These are phyloP conservation scores for Popillia japonica DNA, from an alignment of 1,140 invertebrate species.

Conservation along the genomic window DNA sequence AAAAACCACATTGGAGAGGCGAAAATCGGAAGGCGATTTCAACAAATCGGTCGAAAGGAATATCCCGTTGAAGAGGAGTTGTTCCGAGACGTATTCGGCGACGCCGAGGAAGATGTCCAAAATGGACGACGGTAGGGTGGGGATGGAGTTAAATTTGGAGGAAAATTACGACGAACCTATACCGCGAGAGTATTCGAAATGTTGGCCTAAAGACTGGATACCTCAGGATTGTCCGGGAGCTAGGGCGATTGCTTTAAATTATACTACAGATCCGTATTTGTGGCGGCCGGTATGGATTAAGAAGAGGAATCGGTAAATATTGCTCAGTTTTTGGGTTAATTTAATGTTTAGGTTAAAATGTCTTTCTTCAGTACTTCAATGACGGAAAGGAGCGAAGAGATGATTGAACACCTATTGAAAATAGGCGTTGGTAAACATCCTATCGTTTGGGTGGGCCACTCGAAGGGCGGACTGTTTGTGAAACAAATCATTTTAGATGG, in stretches of 20 bases:
- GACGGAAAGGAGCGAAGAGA: conserved; percentile 70
- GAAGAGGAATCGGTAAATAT: conserved; percentile 65
- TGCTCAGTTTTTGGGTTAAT: neutral
- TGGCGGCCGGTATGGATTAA: conserved; percentile 75
- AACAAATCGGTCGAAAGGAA: neutral
- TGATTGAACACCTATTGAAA: conserved; percentile 68
- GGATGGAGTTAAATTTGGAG: conserved; percentile 7
- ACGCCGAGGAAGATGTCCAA: conserved; percentile 27
- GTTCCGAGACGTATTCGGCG: neutral
- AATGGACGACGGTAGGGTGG: neutral
- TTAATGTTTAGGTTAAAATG: neutral
- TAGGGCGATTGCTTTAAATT: conserved; percentile 74
- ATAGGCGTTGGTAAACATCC: conserved; percentile 69
- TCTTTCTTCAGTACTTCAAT: conserved; percentile 61
- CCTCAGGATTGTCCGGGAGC: conserved; percentile 71
- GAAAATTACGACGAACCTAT: neutral
- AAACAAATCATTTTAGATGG: conserved; percentile 72
- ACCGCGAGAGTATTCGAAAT: conserved; percentile 63
- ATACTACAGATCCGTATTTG: conserved; percentile 73
- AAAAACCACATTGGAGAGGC: conserved; percentile 1
- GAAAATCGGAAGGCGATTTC: conserved; percentile 1
- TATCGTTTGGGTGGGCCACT: conserved; percentile 76
- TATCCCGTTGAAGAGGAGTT: conserved; percentile 17
- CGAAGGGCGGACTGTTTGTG: conserved; percentile 76
- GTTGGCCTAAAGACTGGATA: conserved; percentile 77